Base-by-base conservation (phyloP, 2,888 invertebrate genomes). In the Noctua comes region DNA sequence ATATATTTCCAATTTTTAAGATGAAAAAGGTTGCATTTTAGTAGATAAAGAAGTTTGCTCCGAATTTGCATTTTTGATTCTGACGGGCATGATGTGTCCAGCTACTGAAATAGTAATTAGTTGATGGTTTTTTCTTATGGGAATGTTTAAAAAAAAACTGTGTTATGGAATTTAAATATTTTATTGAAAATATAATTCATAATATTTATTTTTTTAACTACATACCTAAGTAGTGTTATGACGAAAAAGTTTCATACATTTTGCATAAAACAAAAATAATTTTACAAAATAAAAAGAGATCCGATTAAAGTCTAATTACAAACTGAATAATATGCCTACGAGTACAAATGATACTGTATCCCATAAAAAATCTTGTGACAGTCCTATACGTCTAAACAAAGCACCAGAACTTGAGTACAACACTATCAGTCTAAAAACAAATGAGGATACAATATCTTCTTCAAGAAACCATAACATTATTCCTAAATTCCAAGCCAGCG, bases 401-500 rank as follows among this genome's bases (percentile, higher is more conserved):
- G 6, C 31, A 79, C 21, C 6, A n/a, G 31, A 57, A 66, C 57
- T 66, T 54, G 31, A 48, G 71, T 40, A 40, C 46, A 46, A 46
- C 2, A 66, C 18, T n/a, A 43, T 74, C 36, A 74, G 74, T 62
- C 27, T 40, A 51, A 80, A 59, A 59, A 36, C 16, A 43, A 75
- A 65, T 27, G 13, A 48, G 27, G 40, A 21, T 1, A 16, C 13
- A 51, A 7, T 36, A 18, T 21, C 3, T 0, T 27, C 16, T 46
- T 68, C 57, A 80, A 1, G 80, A 82, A 13, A 77, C 43, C 68
- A 89, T 66, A 54, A 93, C 79, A 85, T 95, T 95, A 65, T 86
- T 92, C 36, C 89, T 91, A 27, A 91, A 95, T n/a, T 91, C 84
- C 65, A 96, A 84, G 0, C 93, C 95, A 3, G 95, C 91, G 68